Base-by-base conservation (phyloP, 1,140 invertebrate genomes). In the Papilio xuthus region DNA sequence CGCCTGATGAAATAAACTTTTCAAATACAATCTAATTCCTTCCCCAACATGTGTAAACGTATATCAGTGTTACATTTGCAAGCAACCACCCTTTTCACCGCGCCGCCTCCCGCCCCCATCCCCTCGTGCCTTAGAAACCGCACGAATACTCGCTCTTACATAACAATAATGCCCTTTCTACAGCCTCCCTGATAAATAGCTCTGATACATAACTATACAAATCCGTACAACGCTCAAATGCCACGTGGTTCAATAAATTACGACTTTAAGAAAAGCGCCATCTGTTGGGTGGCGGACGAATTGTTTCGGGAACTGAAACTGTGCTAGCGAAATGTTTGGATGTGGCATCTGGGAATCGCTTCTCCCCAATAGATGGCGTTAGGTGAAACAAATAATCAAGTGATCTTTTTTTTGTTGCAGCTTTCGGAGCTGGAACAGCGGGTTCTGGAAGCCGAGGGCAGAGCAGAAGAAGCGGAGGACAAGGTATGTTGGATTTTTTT, bases 401-500 rank as follows among this genome's bases (percentile, higher is more conserved):
- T 10, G 42, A 26, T 53, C 47, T 56, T 12, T 79, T n/a, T 95
- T 94, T 95, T 94, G 90, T 97, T 97, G 83, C 96, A 98, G 98
- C 95, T 98, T 93, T 97, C 97, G 88, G 97, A 98, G 95, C 95
- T 98, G 94, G 97, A 98, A 90, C 97, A 97, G 90, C 96, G 97
- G 84, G 97, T 98, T 86, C 95, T 98, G 90, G 97, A 98, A 93
- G 97, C 97, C 80, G 97, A 98, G 94, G 96, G 96, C 82, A 95
- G 97, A 85, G 97, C 97, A 50, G 97, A 98, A 88, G 97, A 98
- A 94, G 98, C 98, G 76, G 97, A 98, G 94, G 97, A 98, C 94
- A 98, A 98, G 97, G 98, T 98, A 96, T 75, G 73, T 75, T 28
- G 20, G 28, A 32, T 82, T 26, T 79, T 60, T 26, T 60, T 60